phyloP scores from a whole-genome alignment of 2,113 vertebrate species.

The Atractosteus spatula region DNA sequence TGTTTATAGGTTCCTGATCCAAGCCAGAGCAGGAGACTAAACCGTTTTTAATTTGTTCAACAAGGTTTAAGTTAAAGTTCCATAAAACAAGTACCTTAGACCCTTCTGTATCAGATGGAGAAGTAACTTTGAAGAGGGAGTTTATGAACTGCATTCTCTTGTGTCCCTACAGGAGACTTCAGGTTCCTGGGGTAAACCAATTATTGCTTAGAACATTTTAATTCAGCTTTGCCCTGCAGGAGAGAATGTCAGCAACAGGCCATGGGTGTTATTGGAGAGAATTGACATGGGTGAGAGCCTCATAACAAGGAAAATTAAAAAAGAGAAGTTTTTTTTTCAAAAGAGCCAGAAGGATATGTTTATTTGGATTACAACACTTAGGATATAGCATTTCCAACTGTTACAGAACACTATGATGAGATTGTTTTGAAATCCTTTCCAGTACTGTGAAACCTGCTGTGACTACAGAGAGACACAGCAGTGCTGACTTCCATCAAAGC shows the following conservation, averaged over 20 bases:
- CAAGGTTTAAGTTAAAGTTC: conserved; percentile 74
- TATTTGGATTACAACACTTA: conserved; percentile 52
- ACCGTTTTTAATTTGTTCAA: conserved; percentile 79
- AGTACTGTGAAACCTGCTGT: conserved; percentile 3
- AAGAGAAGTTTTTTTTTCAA: conserved; percentile 31
- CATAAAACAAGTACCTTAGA: conserved; percentile 57
- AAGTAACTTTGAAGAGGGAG: conserved; percentile 62
- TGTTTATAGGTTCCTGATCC: conserved; percentile 68
- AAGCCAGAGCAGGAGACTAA: conserved; percentile 72
- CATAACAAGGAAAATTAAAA: conserved; percentile 7
- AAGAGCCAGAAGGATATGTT: conserved; percentile 33
- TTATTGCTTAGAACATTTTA: conserved; percentile 48
- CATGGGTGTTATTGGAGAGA: conserved; percentile 29
- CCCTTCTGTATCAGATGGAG: conserved; percentile 49
- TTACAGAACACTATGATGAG: conserved; percentile 38
- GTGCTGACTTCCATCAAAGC: background rate
- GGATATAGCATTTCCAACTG: conserved; percentile 52
- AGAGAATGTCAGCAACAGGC: conserved; percentile 43
- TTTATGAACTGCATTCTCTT: conserved; percentile 71
- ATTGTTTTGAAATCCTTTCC: conserved; percentile 49
- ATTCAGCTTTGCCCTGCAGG: conserved; percentile 33
- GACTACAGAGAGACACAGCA: background rate
- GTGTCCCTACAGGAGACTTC: conserved; percentile 59
- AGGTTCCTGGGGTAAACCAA: conserved; percentile 59
- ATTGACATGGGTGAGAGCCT: background rate